Evolutionary conservation across 2,113 vertebrate species (phyloP).

Genomic region (Ammodramus savannarum): DNA sequence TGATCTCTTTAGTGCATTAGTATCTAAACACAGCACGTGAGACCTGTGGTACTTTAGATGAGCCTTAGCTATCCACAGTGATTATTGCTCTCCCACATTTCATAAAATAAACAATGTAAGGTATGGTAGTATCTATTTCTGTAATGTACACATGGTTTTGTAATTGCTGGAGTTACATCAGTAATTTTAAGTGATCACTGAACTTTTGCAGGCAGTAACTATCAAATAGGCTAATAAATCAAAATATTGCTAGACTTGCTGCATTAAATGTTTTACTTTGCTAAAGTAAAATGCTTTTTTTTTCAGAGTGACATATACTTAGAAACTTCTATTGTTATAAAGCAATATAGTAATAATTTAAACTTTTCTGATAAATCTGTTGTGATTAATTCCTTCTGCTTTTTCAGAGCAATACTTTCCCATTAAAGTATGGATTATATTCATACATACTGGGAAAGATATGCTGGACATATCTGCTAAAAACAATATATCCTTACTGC

Average conservation of each 20-base stretch:
- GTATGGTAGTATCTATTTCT: neutral
- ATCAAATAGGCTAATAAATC: neutral
- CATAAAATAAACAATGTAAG: neutral
- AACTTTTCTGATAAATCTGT: neutral
- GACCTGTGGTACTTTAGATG: neutral
- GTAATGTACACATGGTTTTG: neutral
- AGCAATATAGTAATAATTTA: neutral
- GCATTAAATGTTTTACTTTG: neutral
- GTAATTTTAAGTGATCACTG: neutral
- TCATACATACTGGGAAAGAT: neutral
- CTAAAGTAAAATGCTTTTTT: neutral
- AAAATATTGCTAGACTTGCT: neutral
- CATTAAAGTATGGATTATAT: neutral
- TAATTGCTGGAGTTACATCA: neutral
- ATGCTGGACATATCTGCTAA: neutral
- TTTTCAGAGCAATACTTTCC: neutral
- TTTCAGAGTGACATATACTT: neutral
- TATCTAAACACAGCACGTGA: neutral
- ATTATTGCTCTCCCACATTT: neutral
- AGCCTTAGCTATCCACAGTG: neutral
- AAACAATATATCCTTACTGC: neutral
- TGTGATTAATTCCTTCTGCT: neutral
- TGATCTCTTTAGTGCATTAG: neutral
- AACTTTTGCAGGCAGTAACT: neutral
- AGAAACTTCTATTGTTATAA: neutral